Conservation (phyloP, 1,140 invertebrate species). For the Wiebesia pumilae region DNA sequence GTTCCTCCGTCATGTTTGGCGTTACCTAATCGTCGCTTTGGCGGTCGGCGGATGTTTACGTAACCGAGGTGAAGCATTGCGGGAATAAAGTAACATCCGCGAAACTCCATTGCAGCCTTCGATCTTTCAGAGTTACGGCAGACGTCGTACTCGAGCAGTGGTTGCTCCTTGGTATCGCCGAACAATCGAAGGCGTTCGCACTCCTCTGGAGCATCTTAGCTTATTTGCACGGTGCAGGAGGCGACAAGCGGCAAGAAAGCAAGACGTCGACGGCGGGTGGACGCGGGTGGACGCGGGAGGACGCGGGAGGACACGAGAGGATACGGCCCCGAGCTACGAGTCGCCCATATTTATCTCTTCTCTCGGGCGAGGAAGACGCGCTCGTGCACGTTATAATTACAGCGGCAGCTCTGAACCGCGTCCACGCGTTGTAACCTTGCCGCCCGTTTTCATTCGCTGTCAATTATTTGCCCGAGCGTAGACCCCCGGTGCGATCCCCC, state of each 20-base stretch:
- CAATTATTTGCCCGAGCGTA: slow-evolving; percentile 60
- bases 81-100: neutral
- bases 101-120: too few relatives aligned
- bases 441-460: slow-evolving; percentile 61
- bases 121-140: neutral
- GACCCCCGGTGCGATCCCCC: slow-evolving; percentile 51
- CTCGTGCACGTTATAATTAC: slow-evolving; percentile 62
- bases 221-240: too few relatives aligned
- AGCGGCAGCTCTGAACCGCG: slow-evolving; percentile 49
- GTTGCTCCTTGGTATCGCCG: too few relatives aligned
- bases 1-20: too few relatives aligned
- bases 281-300: neutral
- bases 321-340: slow-evolving; percentile 20
- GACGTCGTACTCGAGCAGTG: too few relatives aligned
- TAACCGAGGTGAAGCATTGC: neutral
- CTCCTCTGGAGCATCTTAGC: too few relatives aligned
- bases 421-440: slow-evolving; percentile 54
- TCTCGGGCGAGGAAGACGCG: slow-evolving; percentile 29
- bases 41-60: neutral
- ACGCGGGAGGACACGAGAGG: neutral
- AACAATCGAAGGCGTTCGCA: too few relatives aligned
- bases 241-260: slow-evolving; percentile 14
- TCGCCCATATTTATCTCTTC: slow-evolving; percentile 49
- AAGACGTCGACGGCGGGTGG: slow-evolving; percentile 5
- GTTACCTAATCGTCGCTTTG: neutral